Evolutionary conservation across 2,797 vertebrate species (phyloP).

Genomic region (Periparus ater): DNA sequence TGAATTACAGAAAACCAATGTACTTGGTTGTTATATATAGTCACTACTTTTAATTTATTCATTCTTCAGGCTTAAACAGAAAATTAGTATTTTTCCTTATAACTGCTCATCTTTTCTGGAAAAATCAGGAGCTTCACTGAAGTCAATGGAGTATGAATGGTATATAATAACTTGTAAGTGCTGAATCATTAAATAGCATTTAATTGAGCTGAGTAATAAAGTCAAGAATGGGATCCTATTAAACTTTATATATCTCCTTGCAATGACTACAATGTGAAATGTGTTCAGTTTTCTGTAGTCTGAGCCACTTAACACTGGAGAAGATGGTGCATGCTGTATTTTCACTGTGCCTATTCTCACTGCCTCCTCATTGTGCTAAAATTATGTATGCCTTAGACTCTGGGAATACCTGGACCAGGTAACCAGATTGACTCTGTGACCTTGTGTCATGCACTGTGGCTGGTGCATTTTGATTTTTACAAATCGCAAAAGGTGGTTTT

Average conservation of each 20-base stretch:
- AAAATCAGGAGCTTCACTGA: neutral
- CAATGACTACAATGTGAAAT: neutral
- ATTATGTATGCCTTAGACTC: neutral
- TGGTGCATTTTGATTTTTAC: neutral
- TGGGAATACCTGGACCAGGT: neutral
- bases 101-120: neutral
- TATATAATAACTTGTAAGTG: neutral
- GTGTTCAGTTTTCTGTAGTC: neutral
- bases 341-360: neutral
- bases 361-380: neutral
- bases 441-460: neutral
- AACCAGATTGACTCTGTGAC: neutral
- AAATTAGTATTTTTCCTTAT: neutral
- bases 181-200: constrained; percentile 17
- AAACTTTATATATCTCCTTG: neutral
- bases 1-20: neutral
- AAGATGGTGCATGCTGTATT: neutral
- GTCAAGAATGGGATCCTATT: neutral
- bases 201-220: constrained; percentile 11
- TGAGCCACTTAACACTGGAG: neutral
- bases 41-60: neutral
- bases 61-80: neutral
- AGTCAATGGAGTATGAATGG: neutral
- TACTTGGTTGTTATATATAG: neutral
- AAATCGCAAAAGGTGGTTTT: neutral